These are phyloP conservation scores for Enteromius radiatus DNA, from an alignment of 2,797 vertebrate genomes.

Conservation along the genomic window DNA sequence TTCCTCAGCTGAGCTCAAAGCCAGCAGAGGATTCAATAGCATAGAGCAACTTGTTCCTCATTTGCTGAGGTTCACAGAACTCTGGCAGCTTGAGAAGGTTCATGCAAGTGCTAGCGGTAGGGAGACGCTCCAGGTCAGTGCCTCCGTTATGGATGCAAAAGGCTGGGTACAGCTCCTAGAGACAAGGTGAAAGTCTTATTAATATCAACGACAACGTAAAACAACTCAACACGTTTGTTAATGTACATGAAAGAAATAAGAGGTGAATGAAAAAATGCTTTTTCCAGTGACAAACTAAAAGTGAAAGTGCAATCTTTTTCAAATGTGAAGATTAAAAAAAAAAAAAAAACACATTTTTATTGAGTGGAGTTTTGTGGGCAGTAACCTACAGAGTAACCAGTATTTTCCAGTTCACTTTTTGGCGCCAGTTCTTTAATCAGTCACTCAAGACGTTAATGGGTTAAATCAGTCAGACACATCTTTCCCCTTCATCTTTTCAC, in stretches of 20 bases:
- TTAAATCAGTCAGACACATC: not conserved
- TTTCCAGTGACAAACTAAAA: not conserved
- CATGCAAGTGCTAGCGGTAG: slow-evolving; percentile 99
- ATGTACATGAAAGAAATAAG: not conserved
- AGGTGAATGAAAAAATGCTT: not conserved
- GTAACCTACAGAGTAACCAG: not conserved
- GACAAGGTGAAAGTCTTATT: slow-evolving; percentile 24
- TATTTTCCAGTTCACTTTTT: not conserved
- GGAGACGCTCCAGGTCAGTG: slow-evolving; percentile 90
- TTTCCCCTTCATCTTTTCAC: not conserved
- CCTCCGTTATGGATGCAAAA: slow-evolving; percentile 99
- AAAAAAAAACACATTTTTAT: not conserved
- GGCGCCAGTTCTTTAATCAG: not conserved
- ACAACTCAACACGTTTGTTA: not conserved
- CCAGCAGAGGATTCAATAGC: slow-evolving; percentile 97
- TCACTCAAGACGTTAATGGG: not conserved
- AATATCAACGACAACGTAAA: not conserved
- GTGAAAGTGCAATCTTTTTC: not conserved
- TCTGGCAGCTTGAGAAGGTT: slow-evolving; percentile 98
- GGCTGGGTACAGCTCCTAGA: slow-evolving; percentile 94
- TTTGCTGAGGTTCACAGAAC: slow-evolving; percentile 90
- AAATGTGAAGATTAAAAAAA: not conserved
- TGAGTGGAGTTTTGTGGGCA: not conserved
- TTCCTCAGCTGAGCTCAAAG: slow-evolving; percentile 94
- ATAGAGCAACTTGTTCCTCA: slow-evolving; percentile 96